phyloP scores from a whole-genome alignment of 2,888 invertebrate species.

The Scelioninae gen. 1 region DNA sequence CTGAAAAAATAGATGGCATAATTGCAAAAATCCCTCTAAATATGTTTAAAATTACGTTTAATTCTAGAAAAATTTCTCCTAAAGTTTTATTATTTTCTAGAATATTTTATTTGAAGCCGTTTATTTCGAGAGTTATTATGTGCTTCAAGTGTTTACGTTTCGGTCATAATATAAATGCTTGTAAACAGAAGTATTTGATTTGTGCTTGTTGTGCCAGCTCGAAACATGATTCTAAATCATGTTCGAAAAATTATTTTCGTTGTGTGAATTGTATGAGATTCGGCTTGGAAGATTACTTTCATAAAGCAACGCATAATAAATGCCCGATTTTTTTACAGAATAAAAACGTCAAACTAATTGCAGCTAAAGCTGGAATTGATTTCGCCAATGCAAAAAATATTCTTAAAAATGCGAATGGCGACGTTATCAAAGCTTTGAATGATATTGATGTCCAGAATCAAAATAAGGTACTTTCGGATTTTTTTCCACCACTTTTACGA shows the following conservation, averaged over 20 bases:
- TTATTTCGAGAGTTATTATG: neutral
- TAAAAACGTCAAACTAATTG: neutral
- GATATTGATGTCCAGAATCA: no score
- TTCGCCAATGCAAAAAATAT: neutral
- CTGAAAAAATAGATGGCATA: neutral
- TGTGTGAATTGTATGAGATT: neutral
- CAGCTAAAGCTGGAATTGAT: neutral
- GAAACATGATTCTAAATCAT: neutral
- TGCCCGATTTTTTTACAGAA: neutral
- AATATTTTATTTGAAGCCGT: constrained; percentile 18
- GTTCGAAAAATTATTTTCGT: neutral
- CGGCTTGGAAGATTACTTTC: neutral
- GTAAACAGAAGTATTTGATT: neutral
- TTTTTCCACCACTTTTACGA: no score
- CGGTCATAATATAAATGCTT: constrained; percentile 17
- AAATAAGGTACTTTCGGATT: no score
- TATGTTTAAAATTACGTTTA: constrained; percentile 18
- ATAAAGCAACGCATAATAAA: neutral
- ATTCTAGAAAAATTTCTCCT: neutral
- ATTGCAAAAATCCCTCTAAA: neutral
- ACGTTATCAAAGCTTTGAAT: no score
- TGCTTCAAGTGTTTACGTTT: constrained; percentile 16
- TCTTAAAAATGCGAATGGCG: neutral
- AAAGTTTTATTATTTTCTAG: constrained; percentile 13
- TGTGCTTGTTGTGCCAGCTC: neutral